These are phyloP conservation scores for Diprion similis DNA, from an alignment of 1,140 invertebrate genomes.

Conservation along the genomic window DNA sequence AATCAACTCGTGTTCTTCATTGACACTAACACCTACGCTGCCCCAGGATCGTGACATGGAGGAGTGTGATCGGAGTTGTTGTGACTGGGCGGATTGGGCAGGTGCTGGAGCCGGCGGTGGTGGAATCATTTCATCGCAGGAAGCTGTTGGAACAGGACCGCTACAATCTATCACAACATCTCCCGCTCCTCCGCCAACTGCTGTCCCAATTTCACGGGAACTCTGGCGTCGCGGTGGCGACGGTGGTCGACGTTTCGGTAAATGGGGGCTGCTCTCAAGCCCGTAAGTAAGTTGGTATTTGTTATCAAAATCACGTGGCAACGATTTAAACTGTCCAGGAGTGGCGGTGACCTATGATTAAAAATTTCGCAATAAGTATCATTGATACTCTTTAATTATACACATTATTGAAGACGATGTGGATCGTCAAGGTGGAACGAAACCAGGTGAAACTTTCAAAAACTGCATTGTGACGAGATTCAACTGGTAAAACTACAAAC, in stretches of 20 bases:
- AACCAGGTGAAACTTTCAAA: too few species aligned
- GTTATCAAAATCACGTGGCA: constrained; percentile 60
- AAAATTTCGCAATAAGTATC: too few species aligned
- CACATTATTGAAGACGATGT: too few species aligned
- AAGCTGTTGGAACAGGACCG: constrained; percentile 56
- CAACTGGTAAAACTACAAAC: too few species aligned
- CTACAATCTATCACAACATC: constrained; percentile 62
- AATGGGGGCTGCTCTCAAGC: constrained; percentile 55
- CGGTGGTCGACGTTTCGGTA: constrained; percentile 69
- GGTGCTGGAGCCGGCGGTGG: constrained; percentile 65
- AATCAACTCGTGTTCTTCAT: constrained; percentile 67
- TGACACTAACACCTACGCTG: constrained; percentile 59
- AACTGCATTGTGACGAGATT: too few species aligned
- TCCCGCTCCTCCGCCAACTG: constrained; percentile 33
- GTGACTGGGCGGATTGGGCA: constrained; percentile 58
- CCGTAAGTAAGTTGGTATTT: constrained; percentile 60
- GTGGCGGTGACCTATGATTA: constrained; percentile 52
- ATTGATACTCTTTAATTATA: too few species aligned
- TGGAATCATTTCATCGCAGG: constrained; percentile 55
- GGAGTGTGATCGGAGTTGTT: constrained; percentile 56
- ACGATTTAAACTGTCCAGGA: constrained; percentile 56
- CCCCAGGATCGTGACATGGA: constrained; percentile 67
- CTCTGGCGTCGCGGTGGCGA: constrained; percentile 85
- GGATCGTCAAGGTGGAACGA: too few species aligned
- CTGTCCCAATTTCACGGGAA: constrained; percentile 49